Percentiles rank a stretch among this genome's conserved stretches.
Evolutionary conservation across 2,797 vertebrate genomes (phyloP).

Genomic region (Sebastes hubbsi): DNA sequence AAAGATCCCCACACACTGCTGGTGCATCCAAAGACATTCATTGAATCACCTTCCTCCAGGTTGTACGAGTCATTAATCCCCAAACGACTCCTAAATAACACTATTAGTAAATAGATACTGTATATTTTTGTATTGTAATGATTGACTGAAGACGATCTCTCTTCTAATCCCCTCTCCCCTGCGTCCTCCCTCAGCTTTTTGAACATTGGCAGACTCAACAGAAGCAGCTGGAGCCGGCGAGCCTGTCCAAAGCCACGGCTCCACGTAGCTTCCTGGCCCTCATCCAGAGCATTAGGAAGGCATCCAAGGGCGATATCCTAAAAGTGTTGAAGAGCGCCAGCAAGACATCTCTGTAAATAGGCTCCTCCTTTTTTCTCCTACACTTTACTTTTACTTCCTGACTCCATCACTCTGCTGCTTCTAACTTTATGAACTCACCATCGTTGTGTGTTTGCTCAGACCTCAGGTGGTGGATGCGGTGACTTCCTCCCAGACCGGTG

Average conservation of each 20-base stretch:
- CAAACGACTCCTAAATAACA: not conserved
- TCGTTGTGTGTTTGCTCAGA: slow-evolving; percentile 70
- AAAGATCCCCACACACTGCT: not conserved
- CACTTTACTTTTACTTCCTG: not conserved
- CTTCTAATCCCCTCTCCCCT: slow-evolving; percentile 30
- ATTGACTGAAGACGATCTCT: slow-evolving; percentile 38
- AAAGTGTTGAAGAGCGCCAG: slow-evolving; percentile 88
- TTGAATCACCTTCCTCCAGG: not conserved
- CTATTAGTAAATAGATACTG: slow-evolving; percentile 24
- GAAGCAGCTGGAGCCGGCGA: slow-evolving; percentile 87
- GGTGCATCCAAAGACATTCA: not conserved
- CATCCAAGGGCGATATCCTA: slow-evolving; percentile 91
- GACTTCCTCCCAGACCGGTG: slow-evolving; percentile 92
- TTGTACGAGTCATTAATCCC: slow-evolving; percentile 4
- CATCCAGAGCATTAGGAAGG: slow-evolving; percentile 89
- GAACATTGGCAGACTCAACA: slow-evolving; percentile 87
- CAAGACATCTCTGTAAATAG: slow-evolving; percentile 89
- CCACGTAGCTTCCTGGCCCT: slow-evolving; percentile 90
- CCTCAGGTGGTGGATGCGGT: slow-evolving; percentile 94
- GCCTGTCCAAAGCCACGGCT: slow-evolving; percentile 87
- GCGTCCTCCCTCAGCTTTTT: slow-evolving; percentile 82
- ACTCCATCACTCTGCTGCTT: not conserved
- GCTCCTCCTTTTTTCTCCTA: slow-evolving; percentile 5
- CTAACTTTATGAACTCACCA: not conserved
- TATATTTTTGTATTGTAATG: slow-evolving; percentile 43